A percentile compares a stretch with the other conserved stretches of the same genome.
phyloP scores from a whole-genome alignment of 2,113 vertebrate species.

The Xiphophorus couchianus region DNA sequence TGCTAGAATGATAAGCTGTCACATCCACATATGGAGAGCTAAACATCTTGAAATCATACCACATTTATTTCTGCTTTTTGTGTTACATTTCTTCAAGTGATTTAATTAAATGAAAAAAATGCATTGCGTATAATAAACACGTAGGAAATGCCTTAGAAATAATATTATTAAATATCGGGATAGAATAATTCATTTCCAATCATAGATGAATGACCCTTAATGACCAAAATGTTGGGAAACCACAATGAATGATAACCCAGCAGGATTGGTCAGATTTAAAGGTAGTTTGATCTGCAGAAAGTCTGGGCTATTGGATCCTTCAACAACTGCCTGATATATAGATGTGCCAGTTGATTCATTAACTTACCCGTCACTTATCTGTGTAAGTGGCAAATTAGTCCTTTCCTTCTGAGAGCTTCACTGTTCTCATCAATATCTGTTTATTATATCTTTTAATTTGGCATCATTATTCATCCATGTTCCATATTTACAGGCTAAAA shows the following conservation, averaged over 20 bases:
- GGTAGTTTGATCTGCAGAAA: not conserved
- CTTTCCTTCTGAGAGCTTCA: no score
- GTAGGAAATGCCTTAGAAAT: not conserved
- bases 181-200: not conserved
- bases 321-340: not conserved
- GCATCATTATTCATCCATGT: not conserved
- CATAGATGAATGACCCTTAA: not conserved
- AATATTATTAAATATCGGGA: not conserved
- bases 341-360: no score
- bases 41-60: no score
- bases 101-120: not conserved
- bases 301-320: not conserved
- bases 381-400: no score
- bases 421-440: no score
- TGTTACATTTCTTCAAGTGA: not conserved
- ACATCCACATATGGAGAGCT: no score
- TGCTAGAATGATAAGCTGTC: not conserved
- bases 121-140: not conserved
- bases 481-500: not conserved
- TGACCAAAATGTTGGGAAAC: not conserved
- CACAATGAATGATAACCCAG: not conserved
- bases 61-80: no score
- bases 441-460: no score
- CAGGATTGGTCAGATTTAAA: not conserved
- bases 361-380: no score